Base-by-base conservation (phyloP, 2,797 vertebrate species). In the Micromesistius poutassou region DNA sequence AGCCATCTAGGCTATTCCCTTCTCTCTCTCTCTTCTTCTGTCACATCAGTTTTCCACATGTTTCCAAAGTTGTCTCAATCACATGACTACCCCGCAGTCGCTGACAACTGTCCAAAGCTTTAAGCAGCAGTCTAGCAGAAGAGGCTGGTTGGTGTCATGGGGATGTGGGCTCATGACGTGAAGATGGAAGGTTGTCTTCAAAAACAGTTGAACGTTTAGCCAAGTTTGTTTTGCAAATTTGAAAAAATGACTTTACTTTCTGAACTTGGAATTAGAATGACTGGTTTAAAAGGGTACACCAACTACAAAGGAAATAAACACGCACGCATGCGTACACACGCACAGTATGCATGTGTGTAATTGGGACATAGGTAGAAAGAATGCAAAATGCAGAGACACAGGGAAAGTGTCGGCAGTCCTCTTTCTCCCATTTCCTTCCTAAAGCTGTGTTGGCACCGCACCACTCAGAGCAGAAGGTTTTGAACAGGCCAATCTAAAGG, bases 401-500 rank as follows among this genome's bases (percentile, higher is more conserved):
- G 83, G 86, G 83, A 83, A 74, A 77, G 73, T 66, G 42, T 55
- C 72, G 74, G 55, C 50, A 40, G 74, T 74, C 74, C 81, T 83
- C 83, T 89, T 87, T 85, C 85, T 82, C 82, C 74, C 77, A 75
- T 66, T 77, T 81, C 71, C 77, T 79, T 77, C 89, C 86, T 80
- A 82, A 82, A 80, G 85, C 88, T 91, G 83, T 83, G 80, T 81
- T 91, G 91, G 87, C 86, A 46, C 7, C 31, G 46, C 40, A 81
- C 89, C 90, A 91, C 80, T 38, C 30, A 78, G 88, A 92, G 92
- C 74, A 90, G 70, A 82, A 78, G 80, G 55, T 76, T 36, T 73
- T 83, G 31, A 77, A 80, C 83, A 73, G 76, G 87, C 79, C 78
- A 85, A 83, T 72, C 87, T 81, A 87, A 88, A 84, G 79, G 84